Evolutionary conservation across 2,113 vertebrate genomes (phyloP).

Genomic region (Pelvicachromis taeniatus): DNA sequence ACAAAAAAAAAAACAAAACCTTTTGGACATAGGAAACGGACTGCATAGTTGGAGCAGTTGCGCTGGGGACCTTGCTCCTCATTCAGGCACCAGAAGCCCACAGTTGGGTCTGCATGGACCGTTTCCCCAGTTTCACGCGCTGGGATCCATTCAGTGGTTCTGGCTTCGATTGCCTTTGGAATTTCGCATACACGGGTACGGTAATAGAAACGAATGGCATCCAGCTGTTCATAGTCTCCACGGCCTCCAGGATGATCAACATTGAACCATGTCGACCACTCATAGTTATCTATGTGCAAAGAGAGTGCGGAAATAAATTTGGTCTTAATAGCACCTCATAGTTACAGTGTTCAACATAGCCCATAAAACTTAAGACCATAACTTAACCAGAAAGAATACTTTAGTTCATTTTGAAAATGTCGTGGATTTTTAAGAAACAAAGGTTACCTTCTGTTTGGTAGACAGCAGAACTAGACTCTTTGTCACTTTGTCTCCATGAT

Average conservation of each 20-base stretch:
- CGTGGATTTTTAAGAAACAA: background rate
- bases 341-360: background rate
- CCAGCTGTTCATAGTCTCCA: constrained; percentile 85
- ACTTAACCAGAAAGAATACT: background rate
- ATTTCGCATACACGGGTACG: constrained; percentile 74
- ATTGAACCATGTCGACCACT: constrained; percentile 90
- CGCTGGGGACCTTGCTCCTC: constrained; percentile 77
- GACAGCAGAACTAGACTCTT: constrained; percentile 5
- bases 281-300: constrained; percentile 65
- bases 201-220: constrained; percentile 86
- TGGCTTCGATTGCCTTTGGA: constrained; percentile 79
- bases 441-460: constrained; percentile 50
- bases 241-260: constrained; percentile 85
- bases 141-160: constrained; percentile 82
- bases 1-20: constrained; percentile 59
- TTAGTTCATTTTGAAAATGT: background rate
- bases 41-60: constrained; percentile 81
- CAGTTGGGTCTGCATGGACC: constrained; percentile 74
- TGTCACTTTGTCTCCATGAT: constrained; percentile 41
- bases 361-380: background rate
- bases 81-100: constrained; percentile 90
- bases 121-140: constrained; percentile 77
- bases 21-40: constrained; percentile 81
- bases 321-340: background rate
- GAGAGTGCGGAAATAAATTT: background rate